Percentiles rank a stretch among this genome's conserved stretches.
Conservation (phyloP, 2,888 invertebrate genomes). For the Coecobrya sp. region DNA sequence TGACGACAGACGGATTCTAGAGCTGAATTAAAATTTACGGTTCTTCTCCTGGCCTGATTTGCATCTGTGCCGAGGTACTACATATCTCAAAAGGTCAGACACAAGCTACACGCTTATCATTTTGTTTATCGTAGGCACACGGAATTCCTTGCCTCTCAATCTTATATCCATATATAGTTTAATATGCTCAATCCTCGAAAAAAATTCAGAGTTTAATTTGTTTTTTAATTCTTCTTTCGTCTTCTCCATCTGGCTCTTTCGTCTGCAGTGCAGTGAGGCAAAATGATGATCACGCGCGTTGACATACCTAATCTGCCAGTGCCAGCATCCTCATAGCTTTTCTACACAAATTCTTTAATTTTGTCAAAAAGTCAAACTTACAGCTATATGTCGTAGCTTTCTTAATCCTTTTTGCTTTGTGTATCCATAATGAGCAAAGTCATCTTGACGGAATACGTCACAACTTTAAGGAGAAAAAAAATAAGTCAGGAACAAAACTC, state of each 20-base stretch:
- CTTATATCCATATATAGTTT: no score
- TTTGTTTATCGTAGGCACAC: no score
- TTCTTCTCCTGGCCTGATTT: no score
- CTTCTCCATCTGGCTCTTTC: background rate
- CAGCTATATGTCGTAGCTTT: background rate
- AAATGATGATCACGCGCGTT: background rate
- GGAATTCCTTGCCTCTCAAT: no score
- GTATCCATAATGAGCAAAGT: background rate
- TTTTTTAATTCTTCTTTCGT: no score
- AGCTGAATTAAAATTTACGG: no score
- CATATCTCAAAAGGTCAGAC: no score
- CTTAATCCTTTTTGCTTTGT: background rate
- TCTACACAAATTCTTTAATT: background rate
- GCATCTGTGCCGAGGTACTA: no score
- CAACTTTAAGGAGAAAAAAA: background rate
- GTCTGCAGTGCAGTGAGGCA: background rate
- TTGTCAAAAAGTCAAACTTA: slow-evolving; percentile 7
- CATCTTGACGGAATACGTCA: background rate
- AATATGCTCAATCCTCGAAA: no score
- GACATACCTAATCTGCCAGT: background rate
- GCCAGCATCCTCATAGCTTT: background rate
- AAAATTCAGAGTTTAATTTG: no score
- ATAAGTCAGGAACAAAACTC: background rate
- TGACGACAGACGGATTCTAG: no score
- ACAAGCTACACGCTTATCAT: no score